These are phyloP conservation scores for Seira sanloemensis DNA, from an alignment of 2,888 invertebrate genomes.

Conservation along the genomic window DNA sequence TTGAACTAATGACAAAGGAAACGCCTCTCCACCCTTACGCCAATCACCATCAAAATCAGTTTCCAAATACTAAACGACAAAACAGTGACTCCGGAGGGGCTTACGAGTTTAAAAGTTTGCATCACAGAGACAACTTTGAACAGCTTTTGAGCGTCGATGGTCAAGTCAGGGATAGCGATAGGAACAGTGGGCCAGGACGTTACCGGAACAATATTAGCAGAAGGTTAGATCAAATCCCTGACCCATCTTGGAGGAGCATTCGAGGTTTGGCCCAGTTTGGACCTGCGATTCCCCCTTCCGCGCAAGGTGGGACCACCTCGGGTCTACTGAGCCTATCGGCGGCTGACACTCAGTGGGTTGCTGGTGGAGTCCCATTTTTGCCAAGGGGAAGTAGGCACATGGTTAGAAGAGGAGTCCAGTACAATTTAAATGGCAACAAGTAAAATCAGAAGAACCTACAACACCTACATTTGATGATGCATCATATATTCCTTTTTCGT, in stretches of 20 bases:
- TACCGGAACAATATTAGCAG: background rate
- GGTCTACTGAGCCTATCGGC: constrained; percentile 23
- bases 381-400: constrained; percentile 32
- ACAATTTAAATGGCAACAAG: too few relatives aligned
- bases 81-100: background rate
- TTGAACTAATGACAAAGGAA: constrained; percentile 41
- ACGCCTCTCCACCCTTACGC: background rate
- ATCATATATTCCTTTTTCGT: too few relatives aligned
- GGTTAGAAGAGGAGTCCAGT: too few relatives aligned
- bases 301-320: background rate
- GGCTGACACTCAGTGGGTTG: constrained; percentile 48
- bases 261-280: constrained; percentile 51
- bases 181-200: background rate
- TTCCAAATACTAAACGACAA: constrained; percentile 14
- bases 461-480: too few relatives aligned
- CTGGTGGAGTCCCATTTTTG: constrained; percentile 45
- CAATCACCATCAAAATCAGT: background rate
- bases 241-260: constrained; percentile 47
- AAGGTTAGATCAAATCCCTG: constrained; percentile 42
- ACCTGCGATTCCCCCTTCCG: constrained; percentile 2
- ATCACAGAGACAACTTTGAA: constrained; percentile 51
- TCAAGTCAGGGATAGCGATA: constrained; percentile 45
- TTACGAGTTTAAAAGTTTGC: constrained; percentile 40
- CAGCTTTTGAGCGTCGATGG: constrained; percentile 40
- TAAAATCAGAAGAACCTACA: too few relatives aligned